Base-by-base conservation (phyloP, 2,888 invertebrate genomes). In the Cephus sareptanus region DNA sequence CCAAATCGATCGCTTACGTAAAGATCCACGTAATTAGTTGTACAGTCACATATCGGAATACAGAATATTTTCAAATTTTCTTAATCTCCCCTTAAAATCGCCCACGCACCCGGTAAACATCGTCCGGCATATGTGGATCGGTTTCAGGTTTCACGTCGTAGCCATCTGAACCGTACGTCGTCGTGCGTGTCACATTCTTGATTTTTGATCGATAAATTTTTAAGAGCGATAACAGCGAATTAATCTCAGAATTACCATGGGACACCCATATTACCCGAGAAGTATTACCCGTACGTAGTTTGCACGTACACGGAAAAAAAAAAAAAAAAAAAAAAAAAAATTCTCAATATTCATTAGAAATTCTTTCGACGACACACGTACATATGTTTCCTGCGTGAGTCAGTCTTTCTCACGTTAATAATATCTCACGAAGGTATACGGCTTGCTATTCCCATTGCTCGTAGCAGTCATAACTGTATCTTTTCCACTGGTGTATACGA, bases 391-490 rank as follows among this genome's bases (percentile, higher is more conserved):
- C 23, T 69, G 70, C 31, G 75, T 73, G 71, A 79, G 76, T 78
- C 83, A 83, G 79, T 76, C 86, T 86, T 85, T 87, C 87, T 86
- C 86, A 87, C 87, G 87, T 85, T 85, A 87, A 87, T 88, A 87
- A 81, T 78, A 84, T 79, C 74, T 70, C 75, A 75, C 82, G 80
- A 76, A 79, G 80, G 79, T 77, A 80, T 56, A 56, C 23, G 23
- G 23, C 56, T 56, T 80, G 81, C 79, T 76, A 75, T 80, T 76
- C 80, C 80, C 76, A 82, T 80, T 76, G 79, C 83, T 85, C 80
- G 82, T 81, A 83, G 85, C 83, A 86, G 87, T 88, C 88, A 86
- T 88, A 88, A 88, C 87, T 87, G 87, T 88, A 88, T 85, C 82
- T 82, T 79, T 76, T 75, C 56, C 73, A 80, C 83, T 76, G 35